Base-by-base conservation (phyloP, 1,140 invertebrate genomes). In the Lepidostoma basale region DNA sequence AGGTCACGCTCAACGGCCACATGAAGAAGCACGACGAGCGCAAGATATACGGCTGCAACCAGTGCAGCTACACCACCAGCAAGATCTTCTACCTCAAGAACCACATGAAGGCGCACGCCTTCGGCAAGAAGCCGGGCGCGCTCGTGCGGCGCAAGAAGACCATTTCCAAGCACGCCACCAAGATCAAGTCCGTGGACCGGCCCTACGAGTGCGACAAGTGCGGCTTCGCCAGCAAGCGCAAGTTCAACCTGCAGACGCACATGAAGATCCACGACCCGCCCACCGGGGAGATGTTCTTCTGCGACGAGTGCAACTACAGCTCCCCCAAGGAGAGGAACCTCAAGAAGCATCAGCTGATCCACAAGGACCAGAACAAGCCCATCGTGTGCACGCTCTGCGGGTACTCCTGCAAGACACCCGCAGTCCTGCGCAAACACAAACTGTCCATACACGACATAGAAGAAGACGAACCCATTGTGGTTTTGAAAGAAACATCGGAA, bases 121-220 rank as follows among this genome's bases (percentile, higher is more conserved):
- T 25, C 4, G 39, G 39, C 3, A 60, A 60, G 23, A 40, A 40
- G 8, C 20, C 56, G 3, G 39, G 36, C 6, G 18, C 12, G 8
- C 18, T 60, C 3, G 56, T 60, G 8, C 10, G 23, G 22, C 33
- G 36, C 1, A 56, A 56, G 28, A 60, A 26, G 25, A 14, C 56
- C 4, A 0, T 39, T 5, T 25, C 33, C 12, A 60, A 60, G n/a
- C 12, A 40, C 20, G 23, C 20, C 14, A 60, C 33, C 22, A 60
- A 60, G 23, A 60, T 60, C 36, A 60, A 60, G 25, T 82, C 81
- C 0, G 79, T 79, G 0, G 81, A 83, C 45, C 80, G 80, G 6
- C 82, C 82, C 74, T 83, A 83, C 68, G 66, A 80, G 0, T 83
- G 82, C 22, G 81, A 82, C 64, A 81, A 62, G 14, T 62, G 60